Evolutionary conservation across 2,797 vertebrate species (phyloP), one percentile per base, ranked within the genome.

Genomic region (Odontamblyopus rebecca): DNA sequence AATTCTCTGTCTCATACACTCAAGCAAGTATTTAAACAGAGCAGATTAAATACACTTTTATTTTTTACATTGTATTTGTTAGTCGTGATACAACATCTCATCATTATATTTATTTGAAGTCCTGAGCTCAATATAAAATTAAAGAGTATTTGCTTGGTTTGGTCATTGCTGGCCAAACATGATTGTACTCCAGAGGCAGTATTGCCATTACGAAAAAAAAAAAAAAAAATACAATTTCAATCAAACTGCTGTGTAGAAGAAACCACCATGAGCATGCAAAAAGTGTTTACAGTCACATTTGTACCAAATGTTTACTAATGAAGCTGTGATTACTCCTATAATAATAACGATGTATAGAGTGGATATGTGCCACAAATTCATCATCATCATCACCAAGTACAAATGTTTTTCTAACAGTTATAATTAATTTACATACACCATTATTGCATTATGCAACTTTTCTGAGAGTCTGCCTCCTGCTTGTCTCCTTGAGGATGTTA

Each of bases 51-150:
- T 56, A 77, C 72, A 75, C 1, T 16, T 48, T 48, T 48, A 48
- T 69, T 81, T 35, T 76, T 76, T 70, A 79, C 69, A 71, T 78
- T 86, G 78, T 30, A 81, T 93, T 94, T 75, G 79, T 87, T 82
- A 82, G 82, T 80, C 81, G 89, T 80, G 75, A 81, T 74, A 83
- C 76, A 85, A 90, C 83, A 86, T 79, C 67, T 76, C 69, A 76
- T 76, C 73, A 86, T 69, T 74, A 83, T 83, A 86, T 83, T 86
- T 82, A 84, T 88, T 89, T 90, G 72, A 93, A 93, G 89, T 92
- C 93, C 91, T 94, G 91, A 94, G 93, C 89, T 92, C 86, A 93
- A 86, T 86, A 88, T 91, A 83, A 88, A 88, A 88, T 89, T 88
- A 91, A 90, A 92, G 88, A 90, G 87, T 89, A 90, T 89, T 86